Conservation (phyloP, 2,113 vertebrate genomes). For the Pseudorhombus dupliciocellatus region DNA sequence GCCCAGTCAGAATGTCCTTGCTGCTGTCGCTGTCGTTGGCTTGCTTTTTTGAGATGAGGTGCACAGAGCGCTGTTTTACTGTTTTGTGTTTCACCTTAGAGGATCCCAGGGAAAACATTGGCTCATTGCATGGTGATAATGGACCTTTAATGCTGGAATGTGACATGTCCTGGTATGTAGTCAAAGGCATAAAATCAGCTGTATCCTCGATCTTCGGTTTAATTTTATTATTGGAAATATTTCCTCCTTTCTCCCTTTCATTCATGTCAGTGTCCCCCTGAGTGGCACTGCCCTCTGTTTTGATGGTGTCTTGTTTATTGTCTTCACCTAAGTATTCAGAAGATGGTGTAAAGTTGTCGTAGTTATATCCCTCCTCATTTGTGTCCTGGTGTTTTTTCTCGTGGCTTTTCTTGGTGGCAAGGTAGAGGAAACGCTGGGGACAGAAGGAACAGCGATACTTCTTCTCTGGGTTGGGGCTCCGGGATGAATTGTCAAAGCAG, state of each 20-base stretch:
- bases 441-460: slow-evolving; percentile 95
- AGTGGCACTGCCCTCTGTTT: slow-evolving; percentile 71
- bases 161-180: slow-evolving; percentile 63
- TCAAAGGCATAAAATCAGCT: slow-evolving; percentile 54
- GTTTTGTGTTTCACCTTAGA: slow-evolving; percentile 71
- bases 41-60: slow-evolving; percentile 54
- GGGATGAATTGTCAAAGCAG: slow-evolving; percentile 87
- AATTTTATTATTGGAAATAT: slow-evolving; percentile 50
- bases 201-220: slow-evolving; percentile 66
- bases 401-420: slow-evolving; percentile 95
- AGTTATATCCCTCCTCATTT: slow-evolving; percentile 83
- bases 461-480: slow-evolving; percentile 91
- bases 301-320: slow-evolving; percentile 87
- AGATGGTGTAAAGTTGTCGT: slow-evolving; percentile 85
- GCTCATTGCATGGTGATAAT: slow-evolving; percentile 46
- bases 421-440: slow-evolving; percentile 94
- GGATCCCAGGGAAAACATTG: slow-evolving; percentile 39
- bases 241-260: slow-evolving; percentile 50
- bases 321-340: slow-evolving; percentile 89
- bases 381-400: slow-evolving; percentile 91
- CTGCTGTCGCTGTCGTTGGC: slow-evolving; percentile 33
- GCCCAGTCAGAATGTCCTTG: slow-evolving; percentile 43
- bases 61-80: slow-evolving; percentile 58
- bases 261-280: slow-evolving; percentile 40
- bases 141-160: slow-evolving; percentile 56